Percentiles rank a stretch among this genome's conserved stretches.
These are phyloP conservation scores for Acyrthosiphon pisum DNA, from an alignment of 1,140 invertebrate species.

Conservation along the genomic window DNA sequence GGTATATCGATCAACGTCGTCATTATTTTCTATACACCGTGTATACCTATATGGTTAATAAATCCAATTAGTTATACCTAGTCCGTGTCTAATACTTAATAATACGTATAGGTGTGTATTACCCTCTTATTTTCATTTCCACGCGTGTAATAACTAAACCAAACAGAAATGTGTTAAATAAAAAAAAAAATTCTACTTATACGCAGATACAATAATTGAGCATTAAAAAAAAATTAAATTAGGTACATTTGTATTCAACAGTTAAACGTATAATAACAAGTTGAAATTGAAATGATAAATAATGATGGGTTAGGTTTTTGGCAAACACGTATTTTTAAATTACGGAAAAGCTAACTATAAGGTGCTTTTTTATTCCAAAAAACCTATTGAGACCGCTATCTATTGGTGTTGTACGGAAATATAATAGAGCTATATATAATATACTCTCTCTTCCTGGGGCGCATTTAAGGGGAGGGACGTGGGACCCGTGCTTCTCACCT, in stretches of 20 bases:
- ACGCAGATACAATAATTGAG: not conserved
- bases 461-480: no score
- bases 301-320: not conserved
- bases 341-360: not conserved
- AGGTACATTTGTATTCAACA: not conserved
- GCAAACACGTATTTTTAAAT: not conserved
- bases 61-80: conserved; percentile 25
- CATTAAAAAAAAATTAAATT: not conserved
- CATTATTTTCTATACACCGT: not conserved
- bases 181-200: not conserved
- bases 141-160: not conserved
- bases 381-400: conserved; percentile 6
- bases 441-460: not conserved
- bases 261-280: not conserved
- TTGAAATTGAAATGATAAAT: not conserved
- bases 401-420: not conserved
- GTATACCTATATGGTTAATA: not conserved
- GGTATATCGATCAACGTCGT: not conserved
- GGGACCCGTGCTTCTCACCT: no score
- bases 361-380: not conserved
- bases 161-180: not conserved
- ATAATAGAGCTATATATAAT: not conserved
- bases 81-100: not conserved
- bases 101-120: not conserved
- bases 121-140: not conserved